These are phyloP conservation scores for Holothuria scabra DNA, from an alignment of 53 echinoderm and acorn worm genomes.

Conservation along the genomic window DNA sequence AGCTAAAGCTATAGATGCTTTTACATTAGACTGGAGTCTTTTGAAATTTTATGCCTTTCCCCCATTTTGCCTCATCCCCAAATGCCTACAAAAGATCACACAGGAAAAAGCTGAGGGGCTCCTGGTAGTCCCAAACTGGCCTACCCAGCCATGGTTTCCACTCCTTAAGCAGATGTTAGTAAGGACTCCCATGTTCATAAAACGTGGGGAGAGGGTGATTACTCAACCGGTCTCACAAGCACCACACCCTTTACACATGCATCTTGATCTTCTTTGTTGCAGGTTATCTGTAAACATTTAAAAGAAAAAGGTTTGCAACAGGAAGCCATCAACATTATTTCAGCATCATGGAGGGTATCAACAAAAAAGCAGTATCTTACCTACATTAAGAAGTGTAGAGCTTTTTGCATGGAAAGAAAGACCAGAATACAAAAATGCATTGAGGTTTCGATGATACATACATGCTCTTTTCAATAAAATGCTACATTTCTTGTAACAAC, in stretches of 20 bases:
- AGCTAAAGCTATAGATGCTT: constrained; percentile 9
- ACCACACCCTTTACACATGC: background rate
- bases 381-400: too few relatives aligned
- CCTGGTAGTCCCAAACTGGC: constrained; percentile 36
- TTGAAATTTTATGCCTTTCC: constrained; percentile 38
- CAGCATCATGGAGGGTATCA: too few relatives aligned
- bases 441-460: too few relatives aligned
- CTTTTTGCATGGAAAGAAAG: too few relatives aligned
- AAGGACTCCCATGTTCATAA: background rate
- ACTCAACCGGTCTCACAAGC: background rate
- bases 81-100: constrained; percentile 12
- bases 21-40: constrained; percentile 13
- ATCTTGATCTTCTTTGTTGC: too few relatives aligned
- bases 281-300: too few relatives aligned
- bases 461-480: too few relatives aligned
- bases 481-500: too few relatives aligned
- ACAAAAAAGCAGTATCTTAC: too few relatives aligned
- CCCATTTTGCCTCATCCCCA: constrained; percentile 20
- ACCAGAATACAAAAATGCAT: too few relatives aligned
- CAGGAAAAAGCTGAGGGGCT: constrained; percentile 7
- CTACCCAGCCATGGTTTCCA: constrained; percentile 38
- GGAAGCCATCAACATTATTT: too few relatives aligned
- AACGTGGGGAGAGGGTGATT: background rate
- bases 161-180: background rate
- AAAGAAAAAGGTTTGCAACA: too few relatives aligned